Evolutionary conservation across 2,797 vertebrate genomes (phyloP).

Genomic region (Gymnocypris eckloni): DNA sequence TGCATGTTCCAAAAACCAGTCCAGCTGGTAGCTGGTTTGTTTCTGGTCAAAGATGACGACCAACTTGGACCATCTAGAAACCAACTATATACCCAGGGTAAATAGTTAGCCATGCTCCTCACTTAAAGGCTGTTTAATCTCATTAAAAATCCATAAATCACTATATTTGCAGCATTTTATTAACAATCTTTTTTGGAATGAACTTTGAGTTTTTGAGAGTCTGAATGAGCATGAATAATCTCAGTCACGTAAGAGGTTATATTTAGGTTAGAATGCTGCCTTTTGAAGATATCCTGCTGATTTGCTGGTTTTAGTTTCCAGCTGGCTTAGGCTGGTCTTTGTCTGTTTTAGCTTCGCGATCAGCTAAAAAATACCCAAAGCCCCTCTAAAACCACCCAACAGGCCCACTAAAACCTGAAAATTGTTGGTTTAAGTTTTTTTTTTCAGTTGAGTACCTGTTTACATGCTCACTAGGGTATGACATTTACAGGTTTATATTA

Average conservation of each 20-base stretch:
- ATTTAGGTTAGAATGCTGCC: neutral
- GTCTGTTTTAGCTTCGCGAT: neutral
- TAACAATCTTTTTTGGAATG: neutral
- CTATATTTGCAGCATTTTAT: constrained; percentile 1
- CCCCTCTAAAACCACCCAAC: neutral
- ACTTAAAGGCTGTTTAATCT: neutral
- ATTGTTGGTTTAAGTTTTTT: neutral
- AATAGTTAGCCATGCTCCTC: neutral
- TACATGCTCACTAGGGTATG: neutral
- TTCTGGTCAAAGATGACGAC: neutral
- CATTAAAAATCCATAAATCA: neutral
- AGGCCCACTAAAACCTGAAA: too few relatives aligned
- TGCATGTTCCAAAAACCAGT: neutral
- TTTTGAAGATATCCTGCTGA: neutral
- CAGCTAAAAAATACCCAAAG: neutral
- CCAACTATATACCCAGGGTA: neutral
- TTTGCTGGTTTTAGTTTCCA: neutral
- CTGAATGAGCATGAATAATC: neutral
- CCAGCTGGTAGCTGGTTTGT: neutral
- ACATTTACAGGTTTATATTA: neutral
- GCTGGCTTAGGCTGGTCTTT: neutral
- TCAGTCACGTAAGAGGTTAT: neutral
- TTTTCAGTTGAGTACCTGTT: neutral
- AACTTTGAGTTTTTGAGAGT: neutral
- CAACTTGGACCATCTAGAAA: neutral